These are phyloP conservation scores for Pantelozetes paolii DNA, from an alignment of 2,888 invertebrate species.

Conservation along the genomic window DNA sequence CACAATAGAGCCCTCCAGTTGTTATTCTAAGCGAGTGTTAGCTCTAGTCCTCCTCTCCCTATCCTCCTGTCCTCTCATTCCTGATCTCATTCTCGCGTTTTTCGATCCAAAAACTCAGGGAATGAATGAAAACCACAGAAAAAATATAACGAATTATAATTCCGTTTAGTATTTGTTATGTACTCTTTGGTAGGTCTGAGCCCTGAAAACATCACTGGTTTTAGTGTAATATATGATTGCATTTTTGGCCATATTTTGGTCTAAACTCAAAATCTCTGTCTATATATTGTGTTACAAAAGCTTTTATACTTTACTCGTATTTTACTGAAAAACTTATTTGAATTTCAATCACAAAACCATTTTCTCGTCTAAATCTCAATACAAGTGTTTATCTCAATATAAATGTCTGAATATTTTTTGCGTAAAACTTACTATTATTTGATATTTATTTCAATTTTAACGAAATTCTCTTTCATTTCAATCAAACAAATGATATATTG, in stretches of 20 bases:
- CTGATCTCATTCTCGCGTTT: neutral
- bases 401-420: too few relatives aligned
- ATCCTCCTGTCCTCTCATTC: neutral
- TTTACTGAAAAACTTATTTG: too few relatives aligned
- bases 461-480: too few relatives aligned
- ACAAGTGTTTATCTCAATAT: too few relatives aligned
- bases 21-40: constrained; percentile 20
- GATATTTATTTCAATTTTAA: too few relatives aligned
- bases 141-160: neutral
- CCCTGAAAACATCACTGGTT: neutral
- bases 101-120: neutral
- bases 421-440: too few relatives aligned
- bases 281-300: neutral
- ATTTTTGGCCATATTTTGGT: neutral
- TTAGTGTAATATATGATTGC: too few relatives aligned
- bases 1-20: constrained; percentile 30
- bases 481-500: too few relatives aligned
- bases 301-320: too few relatives aligned
- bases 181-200: neutral
- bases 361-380: too few relatives aligned
- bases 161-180: neutral
- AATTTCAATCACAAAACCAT: too few relatives aligned
- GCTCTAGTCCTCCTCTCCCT: neutral
- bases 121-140: neutral
- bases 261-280: neutral